Base-by-base conservation (phyloP, 2,888 invertebrate genomes). In the Apodemia zela region DNA sequence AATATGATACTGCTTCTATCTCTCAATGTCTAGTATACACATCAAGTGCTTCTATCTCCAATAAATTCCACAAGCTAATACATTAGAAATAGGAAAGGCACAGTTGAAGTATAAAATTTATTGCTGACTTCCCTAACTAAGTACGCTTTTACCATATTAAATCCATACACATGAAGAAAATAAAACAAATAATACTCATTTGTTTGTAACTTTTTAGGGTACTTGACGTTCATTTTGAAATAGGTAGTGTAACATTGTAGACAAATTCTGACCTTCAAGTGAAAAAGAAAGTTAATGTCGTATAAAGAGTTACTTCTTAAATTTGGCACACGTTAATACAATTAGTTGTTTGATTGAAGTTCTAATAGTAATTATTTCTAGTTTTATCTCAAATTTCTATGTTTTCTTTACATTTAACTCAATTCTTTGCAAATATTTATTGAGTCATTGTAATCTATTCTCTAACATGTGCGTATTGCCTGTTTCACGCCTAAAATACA, bases 61-160 rank as follows among this genome's bases (percentile, higher is more conserved):
- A 81, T 80, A 74, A 80, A 83, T 79, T 82, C 79, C 87, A 85
- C 85, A 85, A 85, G 87, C 87, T 89, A 89, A 85, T 84, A 86
- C 81, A 78, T 90, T 89, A 90, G 91, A 91, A 87, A 90, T 89
- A 90, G 90, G 87, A 89, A 91, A 91, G 91, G 91, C 91, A 91
- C 91, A 90, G 90, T 91, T 76, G 90, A 91, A 90, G 89, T 90
- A 89, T 90, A 85, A 89, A 90, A 90, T 85, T 89, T 91, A 91
- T 91, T 91, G 91, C 91, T 90, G 89, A 86, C 83, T 83, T 84
- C 81, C 84, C 86, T 91, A 89, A 87, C 87, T 90, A 89, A 77
- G 80, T 65, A 76, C 72, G 64, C 76, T 76, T 75, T 77, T 75
- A 74, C 79, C 73, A 79, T 73, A 72, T 25, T 25, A 76, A 74